phyloP scores from a whole-genome alignment of 35 echinoderm and acorn worm species.

The Apostichopus parvimensis region DNA sequence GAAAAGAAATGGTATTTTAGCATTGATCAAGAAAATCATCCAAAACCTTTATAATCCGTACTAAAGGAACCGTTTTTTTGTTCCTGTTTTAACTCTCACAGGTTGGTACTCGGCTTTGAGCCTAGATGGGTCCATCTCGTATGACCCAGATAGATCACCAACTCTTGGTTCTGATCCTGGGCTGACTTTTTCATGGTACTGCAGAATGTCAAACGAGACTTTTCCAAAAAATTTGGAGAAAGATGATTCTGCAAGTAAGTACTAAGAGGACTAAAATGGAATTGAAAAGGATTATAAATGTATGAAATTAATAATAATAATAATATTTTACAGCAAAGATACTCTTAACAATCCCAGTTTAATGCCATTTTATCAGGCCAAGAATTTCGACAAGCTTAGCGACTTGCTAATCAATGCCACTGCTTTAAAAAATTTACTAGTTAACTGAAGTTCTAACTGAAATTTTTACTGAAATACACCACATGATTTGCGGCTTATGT shows the following conservation, averaged over 20 bases:
- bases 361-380: too few relatives aligned
- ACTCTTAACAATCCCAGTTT: background rate
- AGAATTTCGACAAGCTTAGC: too few relatives aligned
- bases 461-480: too few relatives aligned
- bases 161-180: background rate
- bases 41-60: background rate
- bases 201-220: constrained; percentile 72
- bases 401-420: too few relatives aligned
- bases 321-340: background rate
- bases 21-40: too few relatives aligned
- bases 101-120: constrained; percentile 75
- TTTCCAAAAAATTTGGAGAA: constrained; percentile 50
- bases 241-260: constrained; percentile 17
- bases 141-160: constrained; percentile 64
- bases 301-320: background rate
- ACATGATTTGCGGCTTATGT: too few relatives aligned
- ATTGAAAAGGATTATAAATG: too few relatives aligned
- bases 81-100: background rate
- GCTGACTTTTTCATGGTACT: constrained; percentile 75
- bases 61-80: background rate
- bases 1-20: too few relatives aligned
- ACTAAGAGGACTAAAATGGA: too few relatives aligned
- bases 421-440: too few relatives aligned
- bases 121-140: constrained; percentile 72
- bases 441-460: too few relatives aligned